Base-by-base conservation (phyloP, 2,888 invertebrate genomes). In the Ectemnius lituratus region DNA sequence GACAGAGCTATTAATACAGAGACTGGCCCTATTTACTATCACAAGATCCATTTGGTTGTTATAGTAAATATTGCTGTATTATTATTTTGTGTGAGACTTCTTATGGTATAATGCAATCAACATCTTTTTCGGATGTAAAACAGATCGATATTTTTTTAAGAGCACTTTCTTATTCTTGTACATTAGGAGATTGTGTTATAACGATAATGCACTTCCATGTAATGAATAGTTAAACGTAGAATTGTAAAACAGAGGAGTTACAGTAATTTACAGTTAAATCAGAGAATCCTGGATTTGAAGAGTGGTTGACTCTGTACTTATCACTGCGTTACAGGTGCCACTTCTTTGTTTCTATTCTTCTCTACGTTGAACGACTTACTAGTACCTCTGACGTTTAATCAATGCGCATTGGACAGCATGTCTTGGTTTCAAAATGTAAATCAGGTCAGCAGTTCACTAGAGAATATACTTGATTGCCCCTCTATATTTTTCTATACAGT, bases 401-500 rank as follows among this genome's bases (percentile, higher is more conserved):
- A n/a, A 57, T 60, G 20, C 11, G 23, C 49, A 46, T 57, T 13
- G 16, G n/a, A 14, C 14, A 52, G 13, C n/a, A 14, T 16, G 16
- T 52, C 4, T 16, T 52, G n/a, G 6, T 52, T 52, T 52, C 16
- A 60, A 62, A 58, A 66, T 62, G 57, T 28, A 46, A 63, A 70
- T 68, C 52, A 16, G 16, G 14, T 16, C 75, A 77, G 76, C 67
- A 79, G 75, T 78, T 70, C 58, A 20, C 60, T 73, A 71, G 62
- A 66, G 46, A 66, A 70, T 75, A 75, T 70, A 68, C 67, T 70
- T 69, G 58, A 73, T 66, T 70, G 62, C 56, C 67, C 61, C 58
- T 52, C 57, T 73, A 78, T 79, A 79, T 79, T 79, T 79, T 79
- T 75, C 64, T 78, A 78, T 62, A 71, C 58, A 66, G 59, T 58